A percentile compares a stretch with the other conserved stretches of the same genome.
phyloP scores from a whole-genome alignment of 2,113 vertebrate species.

The Brachypteracias leptosomus region DNA sequence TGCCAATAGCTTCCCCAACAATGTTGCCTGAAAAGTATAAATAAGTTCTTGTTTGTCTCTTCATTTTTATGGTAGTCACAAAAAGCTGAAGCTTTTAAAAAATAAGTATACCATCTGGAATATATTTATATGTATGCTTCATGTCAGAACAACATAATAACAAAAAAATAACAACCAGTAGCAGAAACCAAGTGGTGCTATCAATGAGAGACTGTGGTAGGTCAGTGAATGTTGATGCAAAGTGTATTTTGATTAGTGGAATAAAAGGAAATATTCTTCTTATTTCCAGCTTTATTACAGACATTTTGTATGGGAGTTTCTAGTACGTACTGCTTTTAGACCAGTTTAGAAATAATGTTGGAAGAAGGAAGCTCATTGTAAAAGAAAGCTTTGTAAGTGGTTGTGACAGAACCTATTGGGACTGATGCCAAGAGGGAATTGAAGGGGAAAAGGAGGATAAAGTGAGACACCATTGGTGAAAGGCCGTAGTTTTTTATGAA shows the following conservation, averaged over 20 bases:
- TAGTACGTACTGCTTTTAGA: background rate
- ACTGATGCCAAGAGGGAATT: background rate
- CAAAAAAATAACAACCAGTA: background rate
- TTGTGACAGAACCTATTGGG: background rate
- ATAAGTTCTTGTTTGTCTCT: background rate
- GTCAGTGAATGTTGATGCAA: background rate
- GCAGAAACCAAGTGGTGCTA: background rate
- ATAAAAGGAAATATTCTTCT: background rate
- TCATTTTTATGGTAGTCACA: background rate
- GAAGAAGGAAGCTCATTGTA: background rate
- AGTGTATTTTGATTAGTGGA: background rate
- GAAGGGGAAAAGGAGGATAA: background rate
- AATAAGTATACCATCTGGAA: background rate
- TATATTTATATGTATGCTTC: background rate
- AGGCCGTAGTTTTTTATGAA: accelerated
- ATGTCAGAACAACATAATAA: background rate
- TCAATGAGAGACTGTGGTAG: background rate
- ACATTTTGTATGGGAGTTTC: background rate
- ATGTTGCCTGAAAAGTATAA: background rate
- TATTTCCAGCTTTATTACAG: background rate
- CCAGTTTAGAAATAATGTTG: background rate
- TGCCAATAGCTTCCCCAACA: background rate
- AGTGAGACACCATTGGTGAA: background rate
- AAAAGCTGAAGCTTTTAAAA: background rate
- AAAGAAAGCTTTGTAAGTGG: background rate